Conservation (phyloP, 2,888 invertebrate genomes). For the Cryptocephalus primarius region DNA sequence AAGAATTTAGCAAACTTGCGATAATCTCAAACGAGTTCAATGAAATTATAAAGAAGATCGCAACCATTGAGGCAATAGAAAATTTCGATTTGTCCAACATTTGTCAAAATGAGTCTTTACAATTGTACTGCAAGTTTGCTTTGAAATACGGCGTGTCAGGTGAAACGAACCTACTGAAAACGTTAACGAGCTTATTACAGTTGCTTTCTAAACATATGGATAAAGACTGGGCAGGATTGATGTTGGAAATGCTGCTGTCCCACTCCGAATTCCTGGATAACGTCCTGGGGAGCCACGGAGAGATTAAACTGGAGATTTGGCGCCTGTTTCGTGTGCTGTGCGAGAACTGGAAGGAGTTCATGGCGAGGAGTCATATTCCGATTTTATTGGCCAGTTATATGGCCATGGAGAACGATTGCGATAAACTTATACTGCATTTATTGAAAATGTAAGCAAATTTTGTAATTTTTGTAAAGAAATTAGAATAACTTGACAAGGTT, state of each 20-base stretch:
- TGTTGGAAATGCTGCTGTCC: slow-evolving; percentile 64
- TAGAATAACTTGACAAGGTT: no score
- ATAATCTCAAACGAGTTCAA: slow-evolving; percentile 16
- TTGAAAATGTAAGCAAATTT: slow-evolving; percentile 50
- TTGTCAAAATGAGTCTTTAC: slow-evolving; percentile 42
- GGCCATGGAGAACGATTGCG: slow-evolving; percentile 57
- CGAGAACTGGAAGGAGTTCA: slow-evolving; percentile 49
- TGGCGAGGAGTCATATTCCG: slow-evolving; percentile 60
- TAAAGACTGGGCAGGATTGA: slow-evolving; percentile 40
- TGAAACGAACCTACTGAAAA: slow-evolving; percentile 24
- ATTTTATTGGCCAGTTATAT: slow-evolving; percentile 68
- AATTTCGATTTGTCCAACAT: slow-evolving; percentile 9
- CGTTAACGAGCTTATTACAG: slow-evolving; percentile 45
- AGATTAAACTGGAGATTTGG: slow-evolving; percentile 39
- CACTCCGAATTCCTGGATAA: slow-evolving; percentile 69
- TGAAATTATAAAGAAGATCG: slow-evolving; percentile 13
- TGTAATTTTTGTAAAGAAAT: background rate
- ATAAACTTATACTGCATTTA: slow-evolving; percentile 58
- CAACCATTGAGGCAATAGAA: slow-evolving; percentile 3
- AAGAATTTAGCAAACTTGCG: slow-evolving; percentile 15
- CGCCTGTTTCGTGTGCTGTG: slow-evolving; percentile 54
- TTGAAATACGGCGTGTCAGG: slow-evolving; percentile 51
- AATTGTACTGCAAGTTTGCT: slow-evolving; percentile 50
- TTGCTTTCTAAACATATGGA: slow-evolving; percentile 41
- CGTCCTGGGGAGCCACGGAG: slow-evolving; percentile 47